A percentile compares a stretch with the other conserved stretches of the same genome.
phyloP scores from a whole-genome alignment of 2,888 invertebrate genomes.

The Ectobius pallidus region DNA sequence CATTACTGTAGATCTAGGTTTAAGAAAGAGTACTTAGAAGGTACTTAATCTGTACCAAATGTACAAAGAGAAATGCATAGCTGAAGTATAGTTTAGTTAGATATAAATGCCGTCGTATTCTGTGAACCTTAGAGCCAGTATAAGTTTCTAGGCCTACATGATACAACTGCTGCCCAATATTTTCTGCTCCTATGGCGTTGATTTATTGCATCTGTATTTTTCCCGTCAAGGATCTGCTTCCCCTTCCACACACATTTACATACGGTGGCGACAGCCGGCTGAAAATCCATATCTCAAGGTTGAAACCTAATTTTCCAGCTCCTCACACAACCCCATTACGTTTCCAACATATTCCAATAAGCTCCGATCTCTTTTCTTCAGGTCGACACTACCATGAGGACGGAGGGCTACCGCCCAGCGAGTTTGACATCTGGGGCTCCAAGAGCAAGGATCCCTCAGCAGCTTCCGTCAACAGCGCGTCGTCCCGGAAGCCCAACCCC shows the following conservation, averaged over 20 bases:
- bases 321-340: constrained; percentile 4
- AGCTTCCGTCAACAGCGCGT: not conserved
- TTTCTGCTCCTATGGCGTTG: not conserved
- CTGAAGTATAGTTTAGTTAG: too few relatives aligned
- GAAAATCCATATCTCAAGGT: not conserved
- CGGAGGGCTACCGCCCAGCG: constrained; percentile 44
- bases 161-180: not conserved
- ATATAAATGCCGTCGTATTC: too few relatives aligned
- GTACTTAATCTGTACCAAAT: too few relatives aligned
- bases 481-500: constrained; percentile 2
- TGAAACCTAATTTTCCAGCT: constrained; percentile 23
- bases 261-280: not conserved
- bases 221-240: not conserved
- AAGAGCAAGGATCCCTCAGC: not conserved
- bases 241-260: not conserved
- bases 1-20: too few relatives aligned
- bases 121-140: not conserved
- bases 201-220: not conserved
- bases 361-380: not conserved
- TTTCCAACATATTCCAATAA: constrained; percentile 19
- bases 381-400: constrained; percentile 18
- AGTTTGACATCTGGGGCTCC: constrained; percentile 1
- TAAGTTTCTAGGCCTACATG: not conserved
- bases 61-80: too few relatives aligned
- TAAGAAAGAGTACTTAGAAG: too few relatives aligned